Conservation (phyloP, 1,140 invertebrate species). For the Tachypleus tridentatus region DNA sequence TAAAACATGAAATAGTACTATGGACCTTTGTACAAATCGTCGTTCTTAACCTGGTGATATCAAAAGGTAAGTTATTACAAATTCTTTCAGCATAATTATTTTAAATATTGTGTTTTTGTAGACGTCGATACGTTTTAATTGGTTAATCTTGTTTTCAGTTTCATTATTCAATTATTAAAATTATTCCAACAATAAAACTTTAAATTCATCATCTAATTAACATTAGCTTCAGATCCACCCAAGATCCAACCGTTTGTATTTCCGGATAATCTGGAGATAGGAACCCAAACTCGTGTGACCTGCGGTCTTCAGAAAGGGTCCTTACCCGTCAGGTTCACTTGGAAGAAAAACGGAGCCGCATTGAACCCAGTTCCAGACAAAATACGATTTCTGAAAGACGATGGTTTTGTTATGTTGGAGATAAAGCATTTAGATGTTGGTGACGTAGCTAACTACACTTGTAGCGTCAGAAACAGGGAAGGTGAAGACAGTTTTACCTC, state of each 20-base stretch:
- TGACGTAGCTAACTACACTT: conserved; percentile 19
- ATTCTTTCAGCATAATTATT: no score
- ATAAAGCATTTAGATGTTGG: background rate
- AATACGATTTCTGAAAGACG: background rate
- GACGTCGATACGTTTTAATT: no score
- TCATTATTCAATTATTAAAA: background rate
- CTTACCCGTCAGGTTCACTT: conserved; percentile 11
- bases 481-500: conserved; percentile 9
- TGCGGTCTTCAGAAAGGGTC: conserved; percentile 6
- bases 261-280: background rate
- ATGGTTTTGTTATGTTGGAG: conserved; percentile 10
- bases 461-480: conserved; percentile 10
- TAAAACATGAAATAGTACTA: no score
- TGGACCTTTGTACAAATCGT: no score
- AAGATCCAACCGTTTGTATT: conserved; percentile 4
- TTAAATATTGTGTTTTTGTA: no score
- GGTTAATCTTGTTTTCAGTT: background rate
- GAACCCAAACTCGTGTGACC: background rate
- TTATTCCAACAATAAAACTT: background rate
- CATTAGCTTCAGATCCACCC: background rate
- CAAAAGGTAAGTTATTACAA: background rate
- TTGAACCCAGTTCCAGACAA: background rate
- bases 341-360: conserved; percentile 11
- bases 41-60: background rate
- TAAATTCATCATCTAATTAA: background rate